These are phyloP conservation scores for Triplophysa bombifrons DNA, from an alignment of 2,797 vertebrate species.

Conservation along the genomic window DNA sequence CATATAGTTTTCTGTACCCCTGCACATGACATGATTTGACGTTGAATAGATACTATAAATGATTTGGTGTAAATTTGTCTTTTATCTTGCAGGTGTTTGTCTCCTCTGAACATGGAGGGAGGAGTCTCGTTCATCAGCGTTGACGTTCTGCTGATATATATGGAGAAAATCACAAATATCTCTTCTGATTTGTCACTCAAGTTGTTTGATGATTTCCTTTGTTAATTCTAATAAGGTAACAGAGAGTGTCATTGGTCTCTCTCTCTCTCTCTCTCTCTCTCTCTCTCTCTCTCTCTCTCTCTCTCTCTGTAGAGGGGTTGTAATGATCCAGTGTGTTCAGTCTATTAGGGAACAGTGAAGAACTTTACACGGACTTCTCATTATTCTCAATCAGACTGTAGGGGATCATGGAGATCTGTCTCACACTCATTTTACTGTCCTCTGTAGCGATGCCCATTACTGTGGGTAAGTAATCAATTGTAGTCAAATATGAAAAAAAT, in stretches of 20 bases:
- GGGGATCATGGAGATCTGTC: too few relatives aligned
- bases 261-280: neutral
- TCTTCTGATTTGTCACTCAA: conserved; percentile 20
- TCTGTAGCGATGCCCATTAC: neutral
- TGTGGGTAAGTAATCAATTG: neutral
- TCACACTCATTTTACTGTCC: neutral
- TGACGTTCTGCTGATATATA: conserved; percentile 18
- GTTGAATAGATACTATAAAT: neutral
- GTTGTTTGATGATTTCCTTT: conserved; percentile 28
- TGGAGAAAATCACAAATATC: conserved; percentile 6
- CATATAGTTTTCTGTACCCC: neutral
- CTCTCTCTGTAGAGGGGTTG: neutral
- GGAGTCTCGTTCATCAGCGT: conserved; percentile 4
- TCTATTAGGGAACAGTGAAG: too few relatives aligned
- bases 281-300: neutral
- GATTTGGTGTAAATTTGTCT: neutral
- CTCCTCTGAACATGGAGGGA: neutral
- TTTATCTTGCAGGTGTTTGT: neutral
- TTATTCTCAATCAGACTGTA: too few relatives aligned
- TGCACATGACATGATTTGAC: neutral
- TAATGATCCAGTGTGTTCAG: neutral
- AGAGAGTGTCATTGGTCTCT: conserved; percentile 10
- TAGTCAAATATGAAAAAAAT: too few relatives aligned
- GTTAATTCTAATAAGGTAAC: conserved; percentile 20
- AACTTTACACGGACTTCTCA: too few relatives aligned